phyloP scores from a whole-genome alignment of 2,888 invertebrate genomes.

The Dasypogon diadema region DNA sequence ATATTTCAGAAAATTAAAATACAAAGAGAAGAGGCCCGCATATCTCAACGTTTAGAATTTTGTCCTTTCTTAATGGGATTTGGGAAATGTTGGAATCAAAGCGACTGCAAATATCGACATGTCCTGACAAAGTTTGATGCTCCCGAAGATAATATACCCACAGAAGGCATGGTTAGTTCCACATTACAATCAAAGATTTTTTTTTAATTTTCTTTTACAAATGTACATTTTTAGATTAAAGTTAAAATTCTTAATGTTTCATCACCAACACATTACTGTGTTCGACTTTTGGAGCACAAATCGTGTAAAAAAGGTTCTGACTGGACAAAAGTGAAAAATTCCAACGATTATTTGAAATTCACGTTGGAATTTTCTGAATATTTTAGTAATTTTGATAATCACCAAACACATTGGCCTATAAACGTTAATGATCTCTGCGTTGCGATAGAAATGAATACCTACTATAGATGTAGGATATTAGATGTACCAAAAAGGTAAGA shows the following conservation, averaged over 20 bases:
- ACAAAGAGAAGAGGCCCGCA: slow-evolving; percentile 59
- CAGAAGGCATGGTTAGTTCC: slow-evolving; percentile 46
- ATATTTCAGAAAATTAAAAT: slow-evolving; percentile 59
- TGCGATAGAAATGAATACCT: slow-evolving; percentile 70
- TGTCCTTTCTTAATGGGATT: slow-evolving; percentile 74
- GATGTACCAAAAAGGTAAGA: slow-evolving; percentile 62
- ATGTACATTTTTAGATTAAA: slow-evolving; percentile 64
- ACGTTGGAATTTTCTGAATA: slow-evolving; percentile 60
- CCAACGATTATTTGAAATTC: slow-evolving; percentile 60
- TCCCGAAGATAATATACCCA: slow-evolving; percentile 71
- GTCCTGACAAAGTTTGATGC: slow-evolving; percentile 72
- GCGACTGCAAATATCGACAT: slow-evolving; percentile 75
- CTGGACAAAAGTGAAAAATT: slow-evolving; percentile 58
- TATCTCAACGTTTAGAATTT: slow-evolving; percentile 57
- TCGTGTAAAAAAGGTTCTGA: slow-evolving; percentile 41
- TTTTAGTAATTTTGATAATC: slow-evolving; percentile 59
- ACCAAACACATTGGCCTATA: slow-evolving; percentile 62
- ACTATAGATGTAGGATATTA: slow-evolving; percentile 72
- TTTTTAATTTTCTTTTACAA: slow-evolving; percentile 28
- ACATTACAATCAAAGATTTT: no score
- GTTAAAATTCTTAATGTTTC: slow-evolving; percentile 73
- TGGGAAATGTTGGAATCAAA: slow-evolving; percentile 74
- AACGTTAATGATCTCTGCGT: slow-evolving; percentile 73
- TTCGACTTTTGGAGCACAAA: slow-evolving; percentile 70
- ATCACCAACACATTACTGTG: slow-evolving; percentile 75